Percentiles rank a stretch among this genome's conserved stretches.
phyloP scores from a whole-genome alignment of 2,888 invertebrate genomes.

The Chrysopilus asiliformis region DNA sequence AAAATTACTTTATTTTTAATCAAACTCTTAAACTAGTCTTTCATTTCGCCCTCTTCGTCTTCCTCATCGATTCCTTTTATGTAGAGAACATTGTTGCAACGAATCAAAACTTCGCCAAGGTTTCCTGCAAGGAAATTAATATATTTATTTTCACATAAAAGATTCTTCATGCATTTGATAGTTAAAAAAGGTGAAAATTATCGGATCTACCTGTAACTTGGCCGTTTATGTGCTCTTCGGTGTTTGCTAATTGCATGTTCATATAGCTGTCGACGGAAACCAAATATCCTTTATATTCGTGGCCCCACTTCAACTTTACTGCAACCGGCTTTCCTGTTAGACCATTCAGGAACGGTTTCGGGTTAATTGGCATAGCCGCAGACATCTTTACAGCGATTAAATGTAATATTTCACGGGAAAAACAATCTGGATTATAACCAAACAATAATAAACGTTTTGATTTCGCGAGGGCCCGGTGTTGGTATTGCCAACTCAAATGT shows the following conservation, averaged over 20 bases:
- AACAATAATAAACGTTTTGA: too few species aligned
- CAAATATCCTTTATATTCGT: conserved; percentile 96
- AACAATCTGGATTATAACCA: too few species aligned
- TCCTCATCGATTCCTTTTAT: conserved; percentile 92
- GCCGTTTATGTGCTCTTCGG: conserved; percentile 94
- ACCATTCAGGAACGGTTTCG: conserved; percentile 97
- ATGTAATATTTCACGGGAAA: too few species aligned
- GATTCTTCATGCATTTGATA: too few species aligned
- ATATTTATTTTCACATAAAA: not conserved
- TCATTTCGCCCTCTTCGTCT: conserved; percentile 94
- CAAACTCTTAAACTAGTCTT: conserved; percentile 3
- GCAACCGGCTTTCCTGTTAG: conserved; percentile 95
- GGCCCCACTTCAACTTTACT: conserved; percentile 98
- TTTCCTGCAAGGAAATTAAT: conserved; percentile 42
- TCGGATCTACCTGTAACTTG: conserved; percentile 58
- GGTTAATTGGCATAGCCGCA: conserved; percentile 91
- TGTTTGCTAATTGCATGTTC: conserved; percentile 96
- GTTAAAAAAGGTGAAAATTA: conserved; percentile 5
- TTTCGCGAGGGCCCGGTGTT: too few species aligned
- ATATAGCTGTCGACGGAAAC: conserved; percentile 98
- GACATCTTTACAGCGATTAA: conserved; percentile 31
- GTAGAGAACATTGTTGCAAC: conserved; percentile 95
- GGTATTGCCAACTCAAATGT: too few species aligned
- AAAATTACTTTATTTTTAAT: not conserved
- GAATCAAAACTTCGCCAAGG: conserved; percentile 90